A percentile compares a stretch with the other conserved stretches of the same genome.
Conservation (phyloP, 2,113 vertebrate genomes). For the Panthera tigris region DNA sequence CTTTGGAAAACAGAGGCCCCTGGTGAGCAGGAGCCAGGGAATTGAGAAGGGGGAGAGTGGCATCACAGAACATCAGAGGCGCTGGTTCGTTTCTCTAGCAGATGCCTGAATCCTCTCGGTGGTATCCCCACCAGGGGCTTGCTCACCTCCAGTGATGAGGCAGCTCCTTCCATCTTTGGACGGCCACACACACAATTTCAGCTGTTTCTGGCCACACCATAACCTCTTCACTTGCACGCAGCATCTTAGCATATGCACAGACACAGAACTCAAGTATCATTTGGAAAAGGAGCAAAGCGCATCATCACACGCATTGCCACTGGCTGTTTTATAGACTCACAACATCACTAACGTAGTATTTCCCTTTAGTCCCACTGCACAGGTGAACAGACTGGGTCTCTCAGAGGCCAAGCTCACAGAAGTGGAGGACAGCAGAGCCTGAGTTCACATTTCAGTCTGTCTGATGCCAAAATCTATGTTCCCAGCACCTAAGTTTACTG, state of each 20-base stretch:
- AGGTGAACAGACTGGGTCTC: neutral
- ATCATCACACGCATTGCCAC: fast-evolving
- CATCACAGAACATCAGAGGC: neutral
- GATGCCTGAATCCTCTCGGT: neutral
- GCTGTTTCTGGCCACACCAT: neutral
- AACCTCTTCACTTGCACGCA: neutral
- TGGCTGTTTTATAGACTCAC: neutral
- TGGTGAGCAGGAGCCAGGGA: conserved; percentile 48
- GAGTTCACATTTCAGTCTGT: neutral
- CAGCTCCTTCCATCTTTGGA: neutral
- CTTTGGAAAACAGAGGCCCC: conserved; percentile 78
- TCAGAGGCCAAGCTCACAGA: neutral
- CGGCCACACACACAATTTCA: neutral
- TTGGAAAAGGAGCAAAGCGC: neutral
- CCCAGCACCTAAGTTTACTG: neutral
- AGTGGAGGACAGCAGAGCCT: neutral
- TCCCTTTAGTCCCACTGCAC: no score
- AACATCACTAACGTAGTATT: neutral
- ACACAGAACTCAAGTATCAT: neutral
- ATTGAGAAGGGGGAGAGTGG: neutral
- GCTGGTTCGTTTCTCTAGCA: neutral
- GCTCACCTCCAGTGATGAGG: neutral
- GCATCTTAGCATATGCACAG: neutral
- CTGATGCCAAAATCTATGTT: neutral
- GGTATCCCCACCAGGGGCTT: neutral